phyloP scores from a whole-genome alignment of 1,140 invertebrate species.

The Anagrus nilaparvatae region DNA sequence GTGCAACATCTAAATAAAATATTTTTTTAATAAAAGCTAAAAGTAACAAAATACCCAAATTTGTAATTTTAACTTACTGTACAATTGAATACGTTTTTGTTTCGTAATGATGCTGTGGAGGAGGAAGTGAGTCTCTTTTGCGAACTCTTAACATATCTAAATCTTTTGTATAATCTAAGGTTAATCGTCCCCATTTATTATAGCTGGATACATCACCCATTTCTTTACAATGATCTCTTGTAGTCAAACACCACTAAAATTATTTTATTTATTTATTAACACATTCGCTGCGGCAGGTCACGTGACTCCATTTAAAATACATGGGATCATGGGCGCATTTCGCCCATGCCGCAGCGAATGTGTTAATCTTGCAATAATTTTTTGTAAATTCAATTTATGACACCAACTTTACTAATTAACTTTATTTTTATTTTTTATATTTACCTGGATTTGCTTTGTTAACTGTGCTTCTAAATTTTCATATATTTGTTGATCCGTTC shows the following conservation, averaged over 20 bases:
- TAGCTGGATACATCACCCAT: conserved; percentile 86
- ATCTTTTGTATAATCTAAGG: conserved; percentile 75
- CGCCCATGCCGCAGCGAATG: no score
- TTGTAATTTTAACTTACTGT: conserved; percentile 67
- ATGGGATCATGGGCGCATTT: no score
- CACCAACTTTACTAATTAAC: no score
- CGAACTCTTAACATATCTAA: conserved; percentile 71
- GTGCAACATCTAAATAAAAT: conserved; percentile 61
- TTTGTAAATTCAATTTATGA: no score
- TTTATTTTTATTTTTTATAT: conserved; percentile 6
- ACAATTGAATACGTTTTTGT: conserved; percentile 79
- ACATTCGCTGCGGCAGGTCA: no score
- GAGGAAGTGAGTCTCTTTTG: conserved; percentile 44
- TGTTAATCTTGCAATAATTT: no score
- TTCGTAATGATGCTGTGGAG: conserved; percentile 93
- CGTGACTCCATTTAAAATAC: no score
- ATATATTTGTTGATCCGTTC: conserved; percentile 52
- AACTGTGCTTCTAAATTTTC: conserved; percentile 74
- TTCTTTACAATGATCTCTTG: conserved; percentile 81
- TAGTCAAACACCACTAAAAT: conserved; percentile 57
- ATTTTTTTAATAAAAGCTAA: conserved; percentile 3
- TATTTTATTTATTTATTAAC: no score
- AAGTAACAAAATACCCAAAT: no score
- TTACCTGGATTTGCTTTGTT: conserved; percentile 64
- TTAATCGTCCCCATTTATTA: conserved; percentile 82